Percentiles rank a stretch among this genome's conserved stretches.
Conservation (phyloP, 2,797 vertebrate genomes). For the Anguilla anguilla region DNA sequence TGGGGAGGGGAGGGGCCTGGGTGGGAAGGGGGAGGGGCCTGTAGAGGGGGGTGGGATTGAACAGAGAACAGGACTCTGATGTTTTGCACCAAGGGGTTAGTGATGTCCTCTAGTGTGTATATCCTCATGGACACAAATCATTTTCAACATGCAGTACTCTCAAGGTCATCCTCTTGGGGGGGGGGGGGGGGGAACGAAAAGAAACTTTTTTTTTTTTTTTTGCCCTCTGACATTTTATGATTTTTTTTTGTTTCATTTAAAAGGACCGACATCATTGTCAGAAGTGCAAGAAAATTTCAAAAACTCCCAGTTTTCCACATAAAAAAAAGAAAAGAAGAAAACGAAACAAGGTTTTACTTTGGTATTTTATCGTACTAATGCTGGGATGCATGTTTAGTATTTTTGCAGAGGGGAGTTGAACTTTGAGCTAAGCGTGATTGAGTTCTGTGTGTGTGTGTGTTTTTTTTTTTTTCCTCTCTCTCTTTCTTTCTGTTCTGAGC, state of each 20-base stretch:
- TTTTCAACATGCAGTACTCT: background rate
- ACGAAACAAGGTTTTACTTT: slow-evolving; percentile 6
- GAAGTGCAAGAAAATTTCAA: slow-evolving; percentile 28
- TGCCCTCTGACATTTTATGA: slow-evolving; percentile 13
- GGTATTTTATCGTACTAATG: slow-evolving; percentile 19
- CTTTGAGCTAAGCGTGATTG: slow-evolving; percentile 4
- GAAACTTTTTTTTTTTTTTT: background rate
- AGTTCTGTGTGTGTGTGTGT: background rate
- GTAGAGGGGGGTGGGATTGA: background rate
- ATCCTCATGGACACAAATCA: background rate
- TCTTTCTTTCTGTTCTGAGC: slow-evolving; percentile 34
- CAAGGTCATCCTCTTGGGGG: background rate
- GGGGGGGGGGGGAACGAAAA: too few relatives aligned
- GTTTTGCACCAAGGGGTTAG: background rate
- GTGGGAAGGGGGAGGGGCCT: background rate
- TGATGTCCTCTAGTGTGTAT: slow-evolving; percentile 8
- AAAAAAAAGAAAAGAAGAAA: background rate
- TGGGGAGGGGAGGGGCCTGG: background rate
- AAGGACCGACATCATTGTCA: slow-evolving; percentile 1
- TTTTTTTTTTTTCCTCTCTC: background rate
- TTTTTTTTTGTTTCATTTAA: background rate
- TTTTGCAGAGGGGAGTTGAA: slow-evolving; percentile 1
- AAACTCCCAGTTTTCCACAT: background rate
- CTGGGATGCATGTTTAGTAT: slow-evolving; percentile 21
- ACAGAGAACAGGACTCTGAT: background rate